phyloP scores from a whole-genome alignment of 2,888 invertebrate species.

The Drosophila merina region DNA sequence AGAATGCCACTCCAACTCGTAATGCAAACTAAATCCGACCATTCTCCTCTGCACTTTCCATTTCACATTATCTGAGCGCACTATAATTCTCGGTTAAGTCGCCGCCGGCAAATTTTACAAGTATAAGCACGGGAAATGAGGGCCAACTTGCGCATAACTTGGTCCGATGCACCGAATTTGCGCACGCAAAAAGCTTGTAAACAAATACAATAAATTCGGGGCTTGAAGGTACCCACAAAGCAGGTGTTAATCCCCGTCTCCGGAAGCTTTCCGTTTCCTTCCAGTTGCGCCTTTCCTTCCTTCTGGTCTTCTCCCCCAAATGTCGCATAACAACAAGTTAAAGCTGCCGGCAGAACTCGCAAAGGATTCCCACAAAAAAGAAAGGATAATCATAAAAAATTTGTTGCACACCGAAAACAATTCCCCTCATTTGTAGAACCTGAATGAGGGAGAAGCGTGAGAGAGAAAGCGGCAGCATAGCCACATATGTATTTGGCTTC shows the following conservation, averaged over 20 bases:
- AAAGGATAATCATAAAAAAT: slow-evolving; percentile 73
- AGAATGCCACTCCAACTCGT: slow-evolving; percentile 43
- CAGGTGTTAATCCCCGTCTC: slow-evolving; percentile 76
- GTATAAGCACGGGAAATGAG: slow-evolving; percentile 24
- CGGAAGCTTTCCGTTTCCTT: slow-evolving; percentile 34
- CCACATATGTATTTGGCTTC: slow-evolving; percentile 70
- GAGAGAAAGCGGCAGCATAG: slow-evolving; percentile 17
- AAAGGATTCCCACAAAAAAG: slow-evolving; percentile 13
- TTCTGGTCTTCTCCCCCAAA: slow-evolving; percentile 1
- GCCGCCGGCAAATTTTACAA: slow-evolving; percentile 30
- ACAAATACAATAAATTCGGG: slow-evolving; percentile 74
- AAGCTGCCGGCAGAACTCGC: slow-evolving; percentile 55
- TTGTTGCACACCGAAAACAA: slow-evolving; percentile 68
- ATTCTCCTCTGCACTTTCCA: slow-evolving; percentile 57
- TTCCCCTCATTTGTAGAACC: slow-evolving; percentile 67
- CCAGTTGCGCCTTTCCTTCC: slow-evolving; percentile 5
- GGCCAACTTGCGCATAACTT: slow-evolving; percentile 51
- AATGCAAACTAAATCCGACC: slow-evolving; percentile 70
- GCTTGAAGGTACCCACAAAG: slow-evolving; percentile 69
- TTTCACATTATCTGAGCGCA: slow-evolving; percentile 67
- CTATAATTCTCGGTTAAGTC: slow-evolving; percentile 71
- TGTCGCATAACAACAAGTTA: slow-evolving; percentile 61
- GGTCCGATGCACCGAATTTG: slow-evolving; percentile 47
- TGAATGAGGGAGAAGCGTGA: slow-evolving; percentile 13
- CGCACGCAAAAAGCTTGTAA: slow-evolving; percentile 76